These are phyloP conservation scores for Bradynema listronoti DNA, from an alignment of 1,140 invertebrate species.

Conservation along the genomic window DNA sequence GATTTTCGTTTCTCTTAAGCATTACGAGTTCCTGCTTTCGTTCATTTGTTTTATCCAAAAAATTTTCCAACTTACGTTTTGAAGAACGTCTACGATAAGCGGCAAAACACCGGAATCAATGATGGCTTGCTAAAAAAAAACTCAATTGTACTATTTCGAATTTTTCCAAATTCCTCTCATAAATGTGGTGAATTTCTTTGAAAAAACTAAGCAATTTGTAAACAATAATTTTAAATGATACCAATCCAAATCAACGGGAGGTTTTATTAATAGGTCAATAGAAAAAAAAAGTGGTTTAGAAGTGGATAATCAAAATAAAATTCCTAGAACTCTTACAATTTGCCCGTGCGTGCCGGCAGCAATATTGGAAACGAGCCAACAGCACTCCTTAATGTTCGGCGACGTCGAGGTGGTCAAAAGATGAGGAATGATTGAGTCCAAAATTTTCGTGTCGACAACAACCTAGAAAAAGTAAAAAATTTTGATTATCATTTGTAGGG, in stretches of 20 bases:
- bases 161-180: not conserved
- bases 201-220: not conserved
- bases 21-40: no score
- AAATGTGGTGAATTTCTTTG: not conserved
- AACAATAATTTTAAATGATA: not conserved
- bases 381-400: constrained; percentile 28
- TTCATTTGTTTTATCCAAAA: no score
- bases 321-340: constrained; percentile 14
- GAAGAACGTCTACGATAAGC: constrained; percentile 13
- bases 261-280: not conserved
- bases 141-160: no score
- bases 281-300: not conserved
- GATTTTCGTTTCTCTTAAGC: no score
- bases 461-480: constrained; percentile 3
- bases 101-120: constrained; percentile 30
- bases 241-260: not conserved
- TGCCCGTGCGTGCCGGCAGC: constrained; percentile 26
- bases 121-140: constrained; percentile 24
- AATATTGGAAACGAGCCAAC: constrained; percentile 33
- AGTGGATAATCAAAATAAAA: not conserved
- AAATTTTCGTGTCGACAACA: constrained; percentile 32
- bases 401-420: constrained; percentile 10
- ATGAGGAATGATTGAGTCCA: constrained; percentile 3
- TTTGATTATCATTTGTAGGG: not conserved
- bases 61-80: constrained; percentile 29